These are phyloP conservation scores for Rallus limicola DNA, from an alignment of 2,113 vertebrate species.

Conservation along the genomic window DNA sequence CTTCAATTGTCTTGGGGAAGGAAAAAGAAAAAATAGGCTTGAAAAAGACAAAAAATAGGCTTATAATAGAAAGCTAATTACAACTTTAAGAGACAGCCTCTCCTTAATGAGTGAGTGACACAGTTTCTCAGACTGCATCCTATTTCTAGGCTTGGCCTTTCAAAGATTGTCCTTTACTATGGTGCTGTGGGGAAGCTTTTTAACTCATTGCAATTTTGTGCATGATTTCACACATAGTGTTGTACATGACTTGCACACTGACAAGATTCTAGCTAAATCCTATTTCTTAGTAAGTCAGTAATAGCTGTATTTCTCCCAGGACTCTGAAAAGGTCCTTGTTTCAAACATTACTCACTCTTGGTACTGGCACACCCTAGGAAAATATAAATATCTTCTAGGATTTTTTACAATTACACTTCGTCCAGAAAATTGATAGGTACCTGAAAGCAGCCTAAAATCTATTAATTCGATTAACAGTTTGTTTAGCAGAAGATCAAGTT, in stretches of 20 bases:
- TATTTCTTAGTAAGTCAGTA: not conserved
- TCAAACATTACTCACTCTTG: not conserved
- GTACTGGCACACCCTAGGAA: not conserved
- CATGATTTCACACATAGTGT: not conserved
- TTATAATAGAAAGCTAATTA: slow-evolving; percentile 32
- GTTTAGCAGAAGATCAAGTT: not conserved
- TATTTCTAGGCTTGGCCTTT: slow-evolving; percentile 20
- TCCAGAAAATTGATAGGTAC: not conserved
- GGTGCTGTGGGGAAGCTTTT: not conserved
- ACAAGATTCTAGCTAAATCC: not conserved
- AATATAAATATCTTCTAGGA: not conserved
- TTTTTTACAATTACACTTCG: not conserved
- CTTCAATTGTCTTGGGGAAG: not conserved
- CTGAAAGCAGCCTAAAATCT: not conserved
- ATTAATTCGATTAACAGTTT: not conserved
- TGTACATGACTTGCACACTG: not conserved
- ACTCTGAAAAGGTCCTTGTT: not conserved
- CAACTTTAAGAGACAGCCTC: not conserved
- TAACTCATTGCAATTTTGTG: not conserved
- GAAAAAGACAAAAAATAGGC: not conserved
- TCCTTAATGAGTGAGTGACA: slow-evolving; percentile 36
- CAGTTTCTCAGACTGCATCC: slow-evolving; percentile 24
- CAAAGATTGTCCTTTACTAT: slow-evolving; percentile 1
- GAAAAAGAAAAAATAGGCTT: not conserved
- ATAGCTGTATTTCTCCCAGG: not conserved